Evolutionary conservation across 2,113 vertebrate species (phyloP), one percentile per base, ranked within the genome.

Genomic region (Oxygymnocypris stewartii): DNA sequence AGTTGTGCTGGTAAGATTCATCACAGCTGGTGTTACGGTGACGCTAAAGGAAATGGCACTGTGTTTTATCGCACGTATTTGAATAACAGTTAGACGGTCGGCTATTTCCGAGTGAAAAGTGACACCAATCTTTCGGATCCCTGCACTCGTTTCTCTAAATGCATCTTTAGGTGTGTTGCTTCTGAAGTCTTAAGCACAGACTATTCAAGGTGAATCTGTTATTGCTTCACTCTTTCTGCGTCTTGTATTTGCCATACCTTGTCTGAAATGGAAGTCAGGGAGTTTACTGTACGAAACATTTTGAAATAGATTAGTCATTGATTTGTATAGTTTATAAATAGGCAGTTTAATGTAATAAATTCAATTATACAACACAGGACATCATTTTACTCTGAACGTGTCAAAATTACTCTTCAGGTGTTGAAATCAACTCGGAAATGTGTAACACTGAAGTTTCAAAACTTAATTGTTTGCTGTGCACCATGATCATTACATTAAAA

Each of bases 41-140:
- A 88, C 87, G 79, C 69, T 71, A 81, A 85, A 85, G 85, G 85
- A 89, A 89, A 82, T 84, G 61, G 82, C 49, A 47, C 25, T 77
- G 84, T 88, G 61, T 84, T 91, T 93, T 88, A 82, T 83, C 25
- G 9, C 80, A 57, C 81, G 31, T 44, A 65, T 79, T 87, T 82
- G 84, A 85, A 85, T 59, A 67, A 84, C 73, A 67, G 9, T 59
- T n/a, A 87, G 76, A 69, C 35, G 54, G 8, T 4, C 44, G 18
- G 71, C 67, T 59, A 81, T 82, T 77, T 73, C 67, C 2, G 37
- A 77, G 77, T 82, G 82, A 82, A 71, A 77, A 78, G 57, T 73
- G 73, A 63, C 77, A 61, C 49, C 16, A 12, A 76, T 69, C 78
- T 25, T 84, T 69, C 12, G 37, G 71, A 11, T 59, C 11, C 5